Base-by-base conservation (phyloP, 1,140 invertebrate species). In the Chymomyza costata region DNA sequence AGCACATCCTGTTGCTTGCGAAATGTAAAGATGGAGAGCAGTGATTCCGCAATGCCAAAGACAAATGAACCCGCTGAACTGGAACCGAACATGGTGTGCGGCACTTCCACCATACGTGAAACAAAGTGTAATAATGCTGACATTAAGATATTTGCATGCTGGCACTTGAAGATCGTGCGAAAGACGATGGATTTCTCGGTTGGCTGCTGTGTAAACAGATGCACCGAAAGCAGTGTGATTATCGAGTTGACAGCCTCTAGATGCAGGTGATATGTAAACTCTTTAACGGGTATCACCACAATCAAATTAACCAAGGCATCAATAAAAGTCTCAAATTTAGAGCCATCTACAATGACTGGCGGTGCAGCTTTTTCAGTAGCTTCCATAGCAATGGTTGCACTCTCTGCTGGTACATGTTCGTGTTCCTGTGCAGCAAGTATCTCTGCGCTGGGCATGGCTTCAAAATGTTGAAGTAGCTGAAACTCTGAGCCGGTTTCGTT, bases 161-260 rank as follows among this genome's bases (percentile, higher is more conserved):
- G 88, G 11, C 92, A 91, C 80, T 92, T 90, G 89, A 93, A 95
- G 7, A 93, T 86, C 31, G 92, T 91, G 78, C 90, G 91, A 56
- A 85, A 85, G 38, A 86, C 81, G 10, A 85, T 68, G 3, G 84
- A 85, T 55, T 84, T 86, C 14, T 86, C 82, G 3, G 68, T 83
- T 28, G 78, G 81, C 7, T 87, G 85, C 80, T 90, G 90, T 6
- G 92, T 90, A 68, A 95, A 97, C 86, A 97, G 89, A 86, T 97
- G 95, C 35, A 95, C 92, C 0, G 95, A 97, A 54, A 98, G 88
- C 13, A 98, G 85, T 0, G 96, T 92, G 2, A 98, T 87, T 14
- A 98, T 84, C 21, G 92, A 93, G 84, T 97, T 97, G 31, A 97
- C 90, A 25, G 94, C 92, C 86, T 98, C 96, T 55, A 95, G 85